Conservation (phyloP, 2,888 invertebrate genomes). For the Mimachlamys varia region DNA sequence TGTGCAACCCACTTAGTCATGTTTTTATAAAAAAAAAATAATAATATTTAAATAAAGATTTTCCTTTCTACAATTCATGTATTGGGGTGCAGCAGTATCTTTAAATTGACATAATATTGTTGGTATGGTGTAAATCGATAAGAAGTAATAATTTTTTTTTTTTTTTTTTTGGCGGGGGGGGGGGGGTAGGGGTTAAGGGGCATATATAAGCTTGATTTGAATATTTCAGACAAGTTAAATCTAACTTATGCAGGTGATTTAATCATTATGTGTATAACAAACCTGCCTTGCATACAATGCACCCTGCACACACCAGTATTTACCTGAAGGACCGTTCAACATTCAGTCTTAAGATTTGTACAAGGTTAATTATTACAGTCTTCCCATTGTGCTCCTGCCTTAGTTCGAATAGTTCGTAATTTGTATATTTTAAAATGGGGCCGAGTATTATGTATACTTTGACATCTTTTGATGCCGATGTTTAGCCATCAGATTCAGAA, state of each 20-base stretch:
- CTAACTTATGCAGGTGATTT: neutral
- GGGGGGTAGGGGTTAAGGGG: no score
- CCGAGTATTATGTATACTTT: neutral
- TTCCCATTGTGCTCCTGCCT: neutral
- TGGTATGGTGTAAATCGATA: neutral
- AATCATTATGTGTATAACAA: neutral
- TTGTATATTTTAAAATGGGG: neutral
- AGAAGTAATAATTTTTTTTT: no score
- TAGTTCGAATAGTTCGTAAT: neutral
- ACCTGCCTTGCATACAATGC: neutral
- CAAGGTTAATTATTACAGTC: neutral
- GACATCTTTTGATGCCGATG: constrained; percentile 7
- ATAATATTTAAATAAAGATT: no score
- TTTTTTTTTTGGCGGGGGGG: no score
- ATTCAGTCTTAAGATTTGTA: neutral
- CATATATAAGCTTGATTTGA: neutral
- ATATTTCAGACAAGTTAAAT: neutral
- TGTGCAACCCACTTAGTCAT: no score
- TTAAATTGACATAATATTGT: neutral
- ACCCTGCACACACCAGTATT: neutral
- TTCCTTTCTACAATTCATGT: neutral
- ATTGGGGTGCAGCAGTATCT: neutral
- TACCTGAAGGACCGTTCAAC: neutral
- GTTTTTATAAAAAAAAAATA: no score
- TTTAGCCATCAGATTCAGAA: neutral